These are phyloP conservation scores for Syrmaticus mikado DNA, from an alignment of 2,113 vertebrate genomes.

Conservation along the genomic window DNA sequence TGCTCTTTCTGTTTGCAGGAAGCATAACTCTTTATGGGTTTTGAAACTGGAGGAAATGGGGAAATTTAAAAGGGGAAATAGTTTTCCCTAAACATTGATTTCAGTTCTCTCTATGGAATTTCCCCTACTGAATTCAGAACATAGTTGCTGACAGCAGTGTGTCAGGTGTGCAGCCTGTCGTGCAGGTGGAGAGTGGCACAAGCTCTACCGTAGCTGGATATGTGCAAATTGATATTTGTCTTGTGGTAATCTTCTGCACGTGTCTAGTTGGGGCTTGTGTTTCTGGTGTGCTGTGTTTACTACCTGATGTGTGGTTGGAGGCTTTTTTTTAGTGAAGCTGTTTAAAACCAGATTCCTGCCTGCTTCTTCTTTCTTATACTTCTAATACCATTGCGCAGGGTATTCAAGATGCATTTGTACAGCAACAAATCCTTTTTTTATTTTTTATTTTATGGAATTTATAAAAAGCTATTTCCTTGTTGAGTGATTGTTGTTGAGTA, in stretches of 20 bases:
- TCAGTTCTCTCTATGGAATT: background rate
- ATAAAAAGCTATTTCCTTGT: background rate
- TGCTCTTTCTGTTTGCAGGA: background rate
- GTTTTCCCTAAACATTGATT: background rate
- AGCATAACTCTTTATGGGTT: rapidly evolving
- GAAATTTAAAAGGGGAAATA: background rate
- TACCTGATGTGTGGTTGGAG: background rate
- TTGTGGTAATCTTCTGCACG: background rate
- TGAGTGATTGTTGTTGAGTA: too few relatives aligned
- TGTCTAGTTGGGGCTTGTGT: background rate
- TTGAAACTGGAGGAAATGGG: background rate
- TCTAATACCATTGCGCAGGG: background rate
- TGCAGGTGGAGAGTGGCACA: background rate
- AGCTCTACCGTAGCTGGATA: background rate
- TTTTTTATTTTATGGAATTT: background rate
- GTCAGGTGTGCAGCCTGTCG: background rate
- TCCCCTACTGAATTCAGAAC: background rate
- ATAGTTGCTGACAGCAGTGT: background rate
- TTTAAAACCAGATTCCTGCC: background rate
- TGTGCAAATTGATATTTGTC: background rate
- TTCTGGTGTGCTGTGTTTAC: background rate
- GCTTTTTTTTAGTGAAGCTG: background rate
- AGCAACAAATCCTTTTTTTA: background rate
- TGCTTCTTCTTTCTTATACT: too few relatives aligned
- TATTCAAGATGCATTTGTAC: background rate